phyloP scores from a whole-genome alignment of 2,888 invertebrate genomes.

The Sacculina carcini region DNA sequence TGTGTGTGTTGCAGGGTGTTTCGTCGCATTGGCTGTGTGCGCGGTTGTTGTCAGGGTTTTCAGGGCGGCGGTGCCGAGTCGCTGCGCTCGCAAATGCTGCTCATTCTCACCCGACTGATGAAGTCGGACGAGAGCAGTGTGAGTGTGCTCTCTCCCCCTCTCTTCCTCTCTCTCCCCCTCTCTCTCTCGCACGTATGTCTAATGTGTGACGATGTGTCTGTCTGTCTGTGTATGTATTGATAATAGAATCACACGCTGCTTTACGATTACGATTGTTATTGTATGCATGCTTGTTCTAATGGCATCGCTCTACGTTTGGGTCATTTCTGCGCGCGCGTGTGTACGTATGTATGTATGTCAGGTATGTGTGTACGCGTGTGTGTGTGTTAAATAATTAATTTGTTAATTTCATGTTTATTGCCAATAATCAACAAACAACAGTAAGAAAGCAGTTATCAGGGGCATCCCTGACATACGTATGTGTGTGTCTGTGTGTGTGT shows the following conservation, averaged over 20 bases:
- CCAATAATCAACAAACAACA: background rate
- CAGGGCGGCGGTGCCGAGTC: constrained; percentile 72
- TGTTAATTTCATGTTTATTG: too few species aligned
- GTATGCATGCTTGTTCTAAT: too few species aligned
- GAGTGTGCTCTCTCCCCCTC: background rate
- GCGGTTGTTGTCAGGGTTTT: constrained; percentile 62
- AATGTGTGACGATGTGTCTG: too few species aligned
- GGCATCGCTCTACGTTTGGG: too few species aligned
- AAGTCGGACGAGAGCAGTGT: constrained; percentile 27
- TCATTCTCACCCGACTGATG: constrained; percentile 44
- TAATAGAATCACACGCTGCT: too few species aligned
- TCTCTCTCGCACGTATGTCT: background rate
- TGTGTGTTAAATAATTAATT: too few species aligned
- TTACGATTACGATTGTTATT: too few species aligned
- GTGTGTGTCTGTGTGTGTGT: background rate
- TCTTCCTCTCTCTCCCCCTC: background rate
- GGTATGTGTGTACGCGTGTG: background rate
- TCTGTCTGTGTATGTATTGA: background rate
- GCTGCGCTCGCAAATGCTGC: constrained; percentile 59
- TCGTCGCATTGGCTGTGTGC: constrained; percentile 73
- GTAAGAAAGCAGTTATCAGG: background rate
- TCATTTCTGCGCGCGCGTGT: background rate
- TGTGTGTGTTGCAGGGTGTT: constrained; percentile 34
- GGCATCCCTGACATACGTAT: background rate
- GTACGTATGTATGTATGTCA: background rate